A percentile compares a stretch with the other conserved stretches of the same genome.
Conservation (phyloP, 2,888 invertebrate species). For the Adelphocoris suturalis region DNA sequence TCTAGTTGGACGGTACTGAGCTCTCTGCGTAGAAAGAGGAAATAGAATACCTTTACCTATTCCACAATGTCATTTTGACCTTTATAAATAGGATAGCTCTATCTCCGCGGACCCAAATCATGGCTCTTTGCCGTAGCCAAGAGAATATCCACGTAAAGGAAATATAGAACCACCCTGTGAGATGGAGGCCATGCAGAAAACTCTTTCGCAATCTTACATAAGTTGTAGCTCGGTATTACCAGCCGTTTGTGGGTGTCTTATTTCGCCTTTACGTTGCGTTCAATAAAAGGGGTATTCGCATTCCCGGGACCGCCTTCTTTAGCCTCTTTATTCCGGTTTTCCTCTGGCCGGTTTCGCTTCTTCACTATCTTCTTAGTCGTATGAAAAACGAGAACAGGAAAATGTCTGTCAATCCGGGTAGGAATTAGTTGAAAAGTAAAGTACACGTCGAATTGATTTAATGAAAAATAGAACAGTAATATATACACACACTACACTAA, state of each 20-base stretch:
- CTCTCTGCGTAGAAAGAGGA: background rate
- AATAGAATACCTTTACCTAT: slow-evolving; percentile 16
- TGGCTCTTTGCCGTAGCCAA: background rate
- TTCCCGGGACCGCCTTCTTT: background rate
- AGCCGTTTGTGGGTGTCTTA: slow-evolving; percentile 11
- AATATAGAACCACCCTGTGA: background rate
- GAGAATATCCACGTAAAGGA: background rate
- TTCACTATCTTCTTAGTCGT: background rate
- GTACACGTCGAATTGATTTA: too few species aligned
- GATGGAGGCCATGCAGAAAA: slow-evolving; percentile 25
- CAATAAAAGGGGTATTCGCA: slow-evolving; percentile 51
- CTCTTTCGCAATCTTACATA: slow-evolving; percentile 28
- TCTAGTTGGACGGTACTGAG: background rate
- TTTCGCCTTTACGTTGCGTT: slow-evolving; percentile 12
- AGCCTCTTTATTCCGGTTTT: background rate
- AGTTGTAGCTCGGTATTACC: slow-evolving; percentile 30
- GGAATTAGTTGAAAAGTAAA: too few species aligned
- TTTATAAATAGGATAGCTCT: slow-evolving; percentile 14
- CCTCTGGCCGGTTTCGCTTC: background rate
- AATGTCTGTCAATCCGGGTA: too few species aligned
- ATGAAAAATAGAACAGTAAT: too few species aligned
- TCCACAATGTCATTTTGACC: slow-evolving; percentile 9
- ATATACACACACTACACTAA: too few species aligned
- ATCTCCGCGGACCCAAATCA: background rate
- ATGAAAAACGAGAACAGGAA: too few species aligned